Evolutionary conservation across 2,888 invertebrate species (phyloP).

Genomic region (Ctenicera cuprea): DNA sequence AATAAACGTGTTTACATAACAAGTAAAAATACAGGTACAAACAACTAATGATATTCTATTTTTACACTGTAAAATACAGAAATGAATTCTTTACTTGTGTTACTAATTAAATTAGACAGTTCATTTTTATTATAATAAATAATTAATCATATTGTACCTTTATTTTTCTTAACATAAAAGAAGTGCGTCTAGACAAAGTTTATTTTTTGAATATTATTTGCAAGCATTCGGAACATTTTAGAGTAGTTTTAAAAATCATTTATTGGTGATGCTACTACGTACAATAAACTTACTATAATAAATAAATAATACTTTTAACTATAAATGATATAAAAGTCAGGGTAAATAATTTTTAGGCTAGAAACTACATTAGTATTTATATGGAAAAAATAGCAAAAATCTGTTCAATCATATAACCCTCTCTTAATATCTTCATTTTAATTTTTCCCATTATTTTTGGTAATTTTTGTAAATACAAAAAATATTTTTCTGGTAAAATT

Average conservation of each 20-base stretch:
- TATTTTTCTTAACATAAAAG: neutral
- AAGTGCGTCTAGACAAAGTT: neutral
- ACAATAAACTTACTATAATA: constrained; percentile 30
- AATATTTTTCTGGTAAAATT: too few relatives aligned
- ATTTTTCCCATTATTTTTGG: too few relatives aligned
- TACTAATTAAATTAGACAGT: constrained; percentile 3
- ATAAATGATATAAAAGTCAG: constrained; percentile 27
- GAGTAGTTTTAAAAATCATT: neutral
- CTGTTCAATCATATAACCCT: too few relatives aligned
- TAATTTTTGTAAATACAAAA: too few relatives aligned
- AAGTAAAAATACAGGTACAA: neutral
- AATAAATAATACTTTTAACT: constrained; percentile 31
- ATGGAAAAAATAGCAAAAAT: neutral
- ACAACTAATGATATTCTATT: constrained; percentile 21
- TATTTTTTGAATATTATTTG: neutral
- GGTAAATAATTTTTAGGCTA: constrained; percentile 25
- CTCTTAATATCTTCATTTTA: neutral
- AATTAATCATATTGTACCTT: neutral
- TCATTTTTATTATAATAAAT: neutral
- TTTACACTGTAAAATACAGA: constrained; percentile 28
- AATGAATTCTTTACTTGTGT: neutral
- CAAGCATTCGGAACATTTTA: neutral
- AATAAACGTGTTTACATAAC: too few relatives aligned
- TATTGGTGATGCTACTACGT: constrained; percentile 30
- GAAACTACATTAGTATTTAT: constrained; percentile 18